Conservation (phyloP, 2,113 vertebrate genomes). For the Arenaria interpres region DNA sequence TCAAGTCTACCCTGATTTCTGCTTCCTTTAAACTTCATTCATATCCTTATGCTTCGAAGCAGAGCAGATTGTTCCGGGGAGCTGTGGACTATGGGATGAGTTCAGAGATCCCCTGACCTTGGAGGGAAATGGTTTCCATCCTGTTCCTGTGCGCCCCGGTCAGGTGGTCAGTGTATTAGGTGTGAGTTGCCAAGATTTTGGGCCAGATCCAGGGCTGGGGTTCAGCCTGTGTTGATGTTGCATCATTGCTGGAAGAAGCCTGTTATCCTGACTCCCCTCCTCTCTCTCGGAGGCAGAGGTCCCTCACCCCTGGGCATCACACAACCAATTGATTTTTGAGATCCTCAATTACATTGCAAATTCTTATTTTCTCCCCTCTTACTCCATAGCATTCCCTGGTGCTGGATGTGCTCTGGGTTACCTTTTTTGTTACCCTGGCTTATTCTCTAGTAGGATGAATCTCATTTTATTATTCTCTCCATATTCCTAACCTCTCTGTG, state of each 20-base stretch:
- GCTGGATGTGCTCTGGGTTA: background rate
- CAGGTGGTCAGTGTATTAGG: background rate
- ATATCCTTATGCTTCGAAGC: background rate
- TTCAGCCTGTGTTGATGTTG: background rate
- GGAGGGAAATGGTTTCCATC: background rate
- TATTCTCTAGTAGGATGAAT: background rate
- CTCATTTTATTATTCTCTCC: slow-evolving; percentile 10
- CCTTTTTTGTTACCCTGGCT: background rate
- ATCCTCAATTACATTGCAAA: background rate
- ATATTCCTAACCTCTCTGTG: background rate
- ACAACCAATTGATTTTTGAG: background rate
- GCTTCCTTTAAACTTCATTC: background rate
- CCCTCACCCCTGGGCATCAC: background rate
- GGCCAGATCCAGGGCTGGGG: background rate
- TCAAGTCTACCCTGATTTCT: background rate
- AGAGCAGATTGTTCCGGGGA: background rate
- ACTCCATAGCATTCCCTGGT: background rate
- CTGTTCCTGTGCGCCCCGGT: background rate
- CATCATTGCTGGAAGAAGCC: background rate
- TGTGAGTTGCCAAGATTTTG: background rate
- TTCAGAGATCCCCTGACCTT: background rate
- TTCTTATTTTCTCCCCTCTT: background rate
- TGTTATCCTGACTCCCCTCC: background rate
- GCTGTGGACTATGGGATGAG: background rate
- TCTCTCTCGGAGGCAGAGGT: background rate